Evolutionary conservation across 2,113 vertebrate genomes (phyloP), one percentile per base, ranked within the genome.

Genomic region (Myocastor coypus): DNA sequence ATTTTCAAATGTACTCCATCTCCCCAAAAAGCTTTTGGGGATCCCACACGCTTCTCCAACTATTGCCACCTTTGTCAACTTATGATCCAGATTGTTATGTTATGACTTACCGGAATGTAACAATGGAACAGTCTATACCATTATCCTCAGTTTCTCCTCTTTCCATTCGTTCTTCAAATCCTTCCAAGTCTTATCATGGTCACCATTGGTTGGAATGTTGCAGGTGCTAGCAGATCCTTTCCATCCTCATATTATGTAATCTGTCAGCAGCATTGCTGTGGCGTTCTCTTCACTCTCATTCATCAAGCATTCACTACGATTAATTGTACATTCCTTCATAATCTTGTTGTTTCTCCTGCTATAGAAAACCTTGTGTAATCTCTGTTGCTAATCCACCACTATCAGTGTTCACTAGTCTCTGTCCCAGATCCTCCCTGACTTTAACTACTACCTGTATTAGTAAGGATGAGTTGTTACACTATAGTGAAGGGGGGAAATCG

Each of bases 61-160:
- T 83, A 57, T 73, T 63, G 20, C 50, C 17, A 94, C 34, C 40
- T 73, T 94, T 92, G 87, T n/a, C n/a, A n/a, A n/a, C n/a, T n/a
- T n/a, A n/a, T n/a, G n/a, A n/a, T n/a, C n/a, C n/a, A n/a, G n/a
- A n/a, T n/a, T n/a, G n/a, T n/a, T n/a, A n/a, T n/a, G n/a, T n/a
- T n/a, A n/a, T n/a, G n/a, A n/a, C 87, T 96, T 92, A 20, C 57
- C 52, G 2, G 17, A 87, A 80, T 9, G 55, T 34, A 82, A 85
- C 66, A 52, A 86, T 71, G 12, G 59, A 85, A 66, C 42, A 75
- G 26, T 28, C 61, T 61, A 22, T 34, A 13, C 34, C 2, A 12
- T 84, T 90, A 61, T 57, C 14, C 68, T 86, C 80, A 28, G 50
- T 46, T 90, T 57, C 12, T 80, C 2, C 16, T 28, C 28, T 73